Evolutionary conservation across 2,113 vertebrate species (phyloP).

Genomic region (Labeo catla): DNA sequence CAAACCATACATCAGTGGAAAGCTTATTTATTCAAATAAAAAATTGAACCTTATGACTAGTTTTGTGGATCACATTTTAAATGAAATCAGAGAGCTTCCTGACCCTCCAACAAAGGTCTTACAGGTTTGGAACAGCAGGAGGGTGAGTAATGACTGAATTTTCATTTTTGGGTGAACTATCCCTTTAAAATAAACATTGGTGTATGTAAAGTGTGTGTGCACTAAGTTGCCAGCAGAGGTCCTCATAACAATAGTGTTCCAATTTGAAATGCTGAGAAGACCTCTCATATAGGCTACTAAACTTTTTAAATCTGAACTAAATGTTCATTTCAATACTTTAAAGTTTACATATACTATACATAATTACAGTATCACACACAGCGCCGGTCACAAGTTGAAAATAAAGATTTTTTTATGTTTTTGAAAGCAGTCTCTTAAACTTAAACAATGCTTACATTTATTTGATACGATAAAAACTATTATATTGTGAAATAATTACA

Average conservation of each 20-base stretch:
- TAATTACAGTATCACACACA: neutral
- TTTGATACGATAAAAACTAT: neutral
- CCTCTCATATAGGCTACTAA: neutral
- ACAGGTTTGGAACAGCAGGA: too few relatives aligned
- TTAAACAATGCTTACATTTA: neutral
- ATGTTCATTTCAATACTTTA: neutral
- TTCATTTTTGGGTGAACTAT: too few relatives aligned
- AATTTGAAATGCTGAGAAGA: slow-evolving; percentile 7
- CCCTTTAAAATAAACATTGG: neutral
- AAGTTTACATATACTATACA: neutral
- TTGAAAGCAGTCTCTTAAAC: too few relatives aligned
- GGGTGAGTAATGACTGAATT: neutral
- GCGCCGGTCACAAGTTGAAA: neutral
- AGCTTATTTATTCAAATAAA: too few relatives aligned
- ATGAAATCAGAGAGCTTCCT: too few relatives aligned
- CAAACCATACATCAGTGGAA: too few relatives aligned
- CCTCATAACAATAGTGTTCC: slow-evolving; percentile 52
- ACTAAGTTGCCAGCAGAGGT: slow-evolving; percentile 61
- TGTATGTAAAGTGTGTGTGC: slow-evolving; percentile 37
- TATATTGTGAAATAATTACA: neutral
- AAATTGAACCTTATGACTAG: too few relatives aligned
- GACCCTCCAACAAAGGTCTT: too few relatives aligned
- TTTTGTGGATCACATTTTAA: too few relatives aligned
- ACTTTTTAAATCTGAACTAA: neutral
- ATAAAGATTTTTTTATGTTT: neutral